Evolutionary conservation across 2,113 vertebrate species (phyloP).

Genomic region (Leucoraja erinaceus): DNA sequence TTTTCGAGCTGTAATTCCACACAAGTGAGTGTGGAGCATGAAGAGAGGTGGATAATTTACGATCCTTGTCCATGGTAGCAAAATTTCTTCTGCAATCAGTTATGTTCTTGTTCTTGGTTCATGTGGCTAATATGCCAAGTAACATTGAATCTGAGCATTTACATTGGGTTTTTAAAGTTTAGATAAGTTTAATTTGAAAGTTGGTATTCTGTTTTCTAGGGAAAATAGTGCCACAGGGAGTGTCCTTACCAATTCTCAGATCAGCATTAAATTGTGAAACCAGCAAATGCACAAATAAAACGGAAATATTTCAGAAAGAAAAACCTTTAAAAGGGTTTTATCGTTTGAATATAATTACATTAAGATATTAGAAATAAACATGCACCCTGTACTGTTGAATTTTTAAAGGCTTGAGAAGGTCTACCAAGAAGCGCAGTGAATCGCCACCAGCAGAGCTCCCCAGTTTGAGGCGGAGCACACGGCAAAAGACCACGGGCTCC

Average conservation of each 20-base stretch:
- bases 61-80: not conserved
- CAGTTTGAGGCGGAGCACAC: constrained; percentile 98
- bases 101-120: not conserved
- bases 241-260: too few species aligned
- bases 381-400: not conserved
- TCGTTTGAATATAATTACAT: not conserved
- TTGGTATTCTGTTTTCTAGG: not conserved
- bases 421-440: constrained; percentile 97
- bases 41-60: not conserved
- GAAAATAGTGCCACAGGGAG: too few species aligned
- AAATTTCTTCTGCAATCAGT: not conserved
- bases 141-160: not conserved
- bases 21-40: not conserved
- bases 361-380: not conserved
- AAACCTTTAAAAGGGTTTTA: not conserved
- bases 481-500: constrained; percentile 99
- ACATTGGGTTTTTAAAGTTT: not conserved
- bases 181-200: not conserved
- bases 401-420: constrained; percentile 83
- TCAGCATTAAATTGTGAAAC: not conserved
- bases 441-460: constrained; percentile 99
- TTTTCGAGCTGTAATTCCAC: not conserved
- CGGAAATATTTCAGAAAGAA: not conserved
- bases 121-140: not conserved
- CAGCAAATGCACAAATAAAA: not conserved